These are phyloP conservation scores for Willisornis vidua DNA, from an alignment of 2,113 vertebrate species.

Conservation along the genomic window DNA sequence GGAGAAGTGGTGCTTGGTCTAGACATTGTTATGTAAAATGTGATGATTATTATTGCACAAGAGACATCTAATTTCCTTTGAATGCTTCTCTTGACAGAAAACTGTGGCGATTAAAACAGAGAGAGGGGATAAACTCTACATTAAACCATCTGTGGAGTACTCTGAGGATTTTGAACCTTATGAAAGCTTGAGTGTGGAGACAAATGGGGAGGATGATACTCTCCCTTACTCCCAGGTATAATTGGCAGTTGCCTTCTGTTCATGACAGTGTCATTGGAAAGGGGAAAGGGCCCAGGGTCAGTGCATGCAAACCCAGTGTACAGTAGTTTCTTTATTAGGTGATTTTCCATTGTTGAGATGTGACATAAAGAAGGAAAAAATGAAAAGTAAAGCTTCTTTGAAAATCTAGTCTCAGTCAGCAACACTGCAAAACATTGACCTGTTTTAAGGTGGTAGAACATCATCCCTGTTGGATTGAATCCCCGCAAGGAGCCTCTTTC, in stretches of 20 bases:
- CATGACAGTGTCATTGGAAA: neutral
- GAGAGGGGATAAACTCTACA: conserved; percentile 74
- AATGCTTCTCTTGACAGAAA: conserved; percentile 72
- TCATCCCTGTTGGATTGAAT: neutral
- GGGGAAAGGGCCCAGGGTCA: accelerated
- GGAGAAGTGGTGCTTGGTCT: neutral
- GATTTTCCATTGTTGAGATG: neutral
- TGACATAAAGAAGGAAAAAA: neutral
- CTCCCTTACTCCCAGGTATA: conserved; percentile 61
- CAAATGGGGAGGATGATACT: conserved; percentile 29
- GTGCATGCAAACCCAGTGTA: neutral
- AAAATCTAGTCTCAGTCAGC: neutral
- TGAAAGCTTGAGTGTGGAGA: conserved; percentile 76
- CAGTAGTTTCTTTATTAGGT: neutral
- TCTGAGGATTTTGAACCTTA: conserved; percentile 85
- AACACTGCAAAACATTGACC: neutral
- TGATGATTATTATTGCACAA: neutral
- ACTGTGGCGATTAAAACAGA: conserved; percentile 88
- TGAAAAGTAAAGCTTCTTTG: neutral
- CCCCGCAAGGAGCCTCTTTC: neutral
- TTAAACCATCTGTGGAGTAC: conserved; percentile 79
- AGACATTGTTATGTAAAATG: neutral
- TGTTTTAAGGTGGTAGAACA: neutral
- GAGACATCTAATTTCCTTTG: neutral
- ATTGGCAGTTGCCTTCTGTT: neutral